Conservation (phyloP, 2,888 invertebrate genomes). For the Eupithecia abbreviata region DNA sequence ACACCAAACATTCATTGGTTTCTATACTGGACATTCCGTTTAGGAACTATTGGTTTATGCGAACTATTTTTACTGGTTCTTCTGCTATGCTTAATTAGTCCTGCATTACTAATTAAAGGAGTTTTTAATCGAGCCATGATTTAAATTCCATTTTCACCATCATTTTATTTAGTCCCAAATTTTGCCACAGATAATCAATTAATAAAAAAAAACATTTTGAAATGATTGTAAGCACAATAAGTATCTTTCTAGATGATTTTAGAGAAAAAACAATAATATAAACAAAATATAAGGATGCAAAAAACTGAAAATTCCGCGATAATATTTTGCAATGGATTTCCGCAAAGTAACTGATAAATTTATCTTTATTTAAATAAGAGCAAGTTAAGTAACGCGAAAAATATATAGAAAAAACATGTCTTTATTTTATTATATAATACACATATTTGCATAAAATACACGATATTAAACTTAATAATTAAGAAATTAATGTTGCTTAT, state of each 20-base stretch:
- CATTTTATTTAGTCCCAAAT: neutral
- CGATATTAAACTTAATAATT: neutral
- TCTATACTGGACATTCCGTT: conserved; percentile 8
- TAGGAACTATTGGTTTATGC: conserved; percentile 27
- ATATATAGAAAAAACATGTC: neutral
- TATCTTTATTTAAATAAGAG: neutral
- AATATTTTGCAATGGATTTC: neutral
- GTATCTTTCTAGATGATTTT: neutral
- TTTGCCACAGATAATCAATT: neutral
- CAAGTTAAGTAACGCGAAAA: neutral
- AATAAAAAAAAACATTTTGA: neutral
- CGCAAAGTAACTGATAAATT: neutral
- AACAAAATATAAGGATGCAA: neutral
- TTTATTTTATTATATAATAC: neutral
- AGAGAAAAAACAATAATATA: neutral
- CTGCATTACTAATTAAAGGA: neutral
- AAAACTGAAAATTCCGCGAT: neutral
- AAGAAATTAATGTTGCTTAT: neutral
- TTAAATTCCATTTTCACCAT: neutral
- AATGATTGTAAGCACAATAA: neutral
- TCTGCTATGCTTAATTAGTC: neutral
- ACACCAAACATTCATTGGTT: neutral
- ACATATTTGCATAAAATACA: neutral
- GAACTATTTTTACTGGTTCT: conserved; percentile 4
- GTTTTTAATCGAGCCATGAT: neutral